Percentiles rank a stretch among this genome's conserved stretches.
Evolutionary conservation across 2,113 vertebrate species (phyloP).

Genomic region (Charadrius vociferus): DNA sequence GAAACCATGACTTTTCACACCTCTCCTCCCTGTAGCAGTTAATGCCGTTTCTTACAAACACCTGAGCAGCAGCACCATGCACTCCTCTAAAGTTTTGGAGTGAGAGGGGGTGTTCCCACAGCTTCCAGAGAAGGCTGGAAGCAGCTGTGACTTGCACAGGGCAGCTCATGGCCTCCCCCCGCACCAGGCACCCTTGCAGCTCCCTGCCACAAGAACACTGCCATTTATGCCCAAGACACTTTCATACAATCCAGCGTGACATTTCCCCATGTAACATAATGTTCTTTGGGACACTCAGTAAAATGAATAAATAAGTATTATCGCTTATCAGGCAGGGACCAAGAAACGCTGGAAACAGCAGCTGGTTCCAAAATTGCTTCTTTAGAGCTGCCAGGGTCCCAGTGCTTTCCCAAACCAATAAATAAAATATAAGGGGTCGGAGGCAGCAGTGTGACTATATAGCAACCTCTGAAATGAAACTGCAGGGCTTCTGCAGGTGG

Average conservation of each 20-base stretch:
- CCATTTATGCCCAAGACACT: rapidly evolving
- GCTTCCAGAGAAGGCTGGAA: background rate
- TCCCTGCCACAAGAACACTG: background rate
- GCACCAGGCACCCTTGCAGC: rapidly evolving
- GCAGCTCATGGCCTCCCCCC: rapidly evolving
- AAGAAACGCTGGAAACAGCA: background rate
- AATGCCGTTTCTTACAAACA: rapidly evolving
- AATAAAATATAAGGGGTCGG: rapidly evolving
- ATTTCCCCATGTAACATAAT: background rate
- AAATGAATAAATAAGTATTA: background rate
- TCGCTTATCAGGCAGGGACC: background rate
- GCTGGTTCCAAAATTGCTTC: background rate
- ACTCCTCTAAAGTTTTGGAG: too few species aligned
- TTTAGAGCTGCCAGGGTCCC: background rate
- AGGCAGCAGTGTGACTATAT: rapidly evolving
- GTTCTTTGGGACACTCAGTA: background rate
- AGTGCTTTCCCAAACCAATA: too few species aligned
- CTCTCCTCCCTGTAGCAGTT: background rate
- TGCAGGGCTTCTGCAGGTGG: background rate
- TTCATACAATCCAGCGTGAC: too few species aligned
- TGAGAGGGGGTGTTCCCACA: rapidly evolving
- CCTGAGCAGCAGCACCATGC: rapidly evolving
- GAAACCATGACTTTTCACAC: rapidly evolving
- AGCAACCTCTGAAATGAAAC: background rate
- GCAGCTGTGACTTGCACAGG: rapidly evolving